Base-by-base conservation (phyloP, 1,140 invertebrate genomes). In the Drosophila pseudoobscura region DNA sequence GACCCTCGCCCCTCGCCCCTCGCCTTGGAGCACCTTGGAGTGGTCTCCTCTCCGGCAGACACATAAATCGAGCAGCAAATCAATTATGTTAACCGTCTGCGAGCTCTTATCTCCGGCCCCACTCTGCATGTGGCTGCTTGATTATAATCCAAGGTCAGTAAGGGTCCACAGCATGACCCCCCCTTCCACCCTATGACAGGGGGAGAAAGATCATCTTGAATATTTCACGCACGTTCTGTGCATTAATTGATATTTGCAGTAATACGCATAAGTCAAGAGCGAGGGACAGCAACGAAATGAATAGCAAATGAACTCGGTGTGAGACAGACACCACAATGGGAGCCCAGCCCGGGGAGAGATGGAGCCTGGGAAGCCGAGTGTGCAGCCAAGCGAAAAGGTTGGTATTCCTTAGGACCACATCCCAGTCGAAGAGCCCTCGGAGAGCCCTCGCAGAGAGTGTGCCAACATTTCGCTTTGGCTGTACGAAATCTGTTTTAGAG, bases 171-270 rank as follows among this genome's bases (percentile, higher is more conserved):
- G 1, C 20, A 20, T 1, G 20, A 20, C 20, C 20, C 17, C 20
- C 17, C 17, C 17, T 17, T 17, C 17, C 17, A 0, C 17, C 17
- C 17, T 17, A 17, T 17, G 17, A 17, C 0, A 17, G 17, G 17
- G 17, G 1, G 17, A 20, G 44, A 54, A 63, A 64, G 72, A 54
- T 45, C 62, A 39, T 13, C 29, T 69, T 72, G 70, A 57, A 65
- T 82, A 87, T 87, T 88, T 88, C 50, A 83, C 71, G 78, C 83
- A 87, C 83, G 83, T 88, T 75, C 72, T 44, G 39, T 59, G 78
- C 83, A 88, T 87, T 87, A 87, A 87, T 87, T 87, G 83, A 87
- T 88, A 87, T 87, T 87, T 87, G 83, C 83, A 88, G 78, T 82
- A 87, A 85, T 85, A 85, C 80, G 74, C 69, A 75, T 82, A 87